Conservation (phyloP, 2,113 vertebrate species). For the Micromys minutus region DNA sequence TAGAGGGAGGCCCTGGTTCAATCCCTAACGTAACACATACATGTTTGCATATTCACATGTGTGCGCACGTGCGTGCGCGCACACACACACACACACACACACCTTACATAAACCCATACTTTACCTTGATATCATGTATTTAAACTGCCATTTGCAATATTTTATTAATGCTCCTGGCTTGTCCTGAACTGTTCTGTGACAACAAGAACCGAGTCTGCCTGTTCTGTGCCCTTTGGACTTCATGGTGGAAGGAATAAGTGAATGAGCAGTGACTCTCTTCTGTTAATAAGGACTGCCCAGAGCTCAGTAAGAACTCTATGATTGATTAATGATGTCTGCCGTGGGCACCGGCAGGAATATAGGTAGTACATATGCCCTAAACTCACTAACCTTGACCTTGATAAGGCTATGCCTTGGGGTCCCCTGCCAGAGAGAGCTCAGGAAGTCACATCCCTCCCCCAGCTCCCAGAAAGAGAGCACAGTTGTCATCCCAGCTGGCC, state of each 20-base stretch:
- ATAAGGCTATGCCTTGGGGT: not conserved
- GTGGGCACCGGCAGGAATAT: not conserved
- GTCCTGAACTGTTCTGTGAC: not conserved
- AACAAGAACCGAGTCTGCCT: not conserved
- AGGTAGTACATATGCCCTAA: not conserved
- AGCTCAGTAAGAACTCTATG: constrained; percentile 23
- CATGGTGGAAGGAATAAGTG: not conserved
- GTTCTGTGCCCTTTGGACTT: constrained; percentile 13
- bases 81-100: not conserved
- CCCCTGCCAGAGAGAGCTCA: constrained; percentile 26
- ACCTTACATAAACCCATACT: not conserved
- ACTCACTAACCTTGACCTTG: not conserved
- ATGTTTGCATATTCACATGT: not conserved
- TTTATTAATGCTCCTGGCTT: not conserved
- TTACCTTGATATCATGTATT: not conserved
- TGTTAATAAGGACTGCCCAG: constrained; percentile 40
- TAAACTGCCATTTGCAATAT: not conserved
- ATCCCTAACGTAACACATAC: not conserved
- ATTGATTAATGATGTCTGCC: constrained; percentile 73
- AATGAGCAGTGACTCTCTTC: constrained; percentile 36
- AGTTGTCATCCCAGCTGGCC: constrained; percentile 73
- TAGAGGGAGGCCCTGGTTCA: not conserved
- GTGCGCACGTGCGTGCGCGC: not conserved
- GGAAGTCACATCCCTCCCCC: not conserved
- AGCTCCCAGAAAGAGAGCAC: constrained; percentile 32